Evolutionary conservation across 1,140 invertebrate species (phyloP), one percentile per base, ranked within the genome.

Genomic region (Pseudobourletiella spinata): DNA sequence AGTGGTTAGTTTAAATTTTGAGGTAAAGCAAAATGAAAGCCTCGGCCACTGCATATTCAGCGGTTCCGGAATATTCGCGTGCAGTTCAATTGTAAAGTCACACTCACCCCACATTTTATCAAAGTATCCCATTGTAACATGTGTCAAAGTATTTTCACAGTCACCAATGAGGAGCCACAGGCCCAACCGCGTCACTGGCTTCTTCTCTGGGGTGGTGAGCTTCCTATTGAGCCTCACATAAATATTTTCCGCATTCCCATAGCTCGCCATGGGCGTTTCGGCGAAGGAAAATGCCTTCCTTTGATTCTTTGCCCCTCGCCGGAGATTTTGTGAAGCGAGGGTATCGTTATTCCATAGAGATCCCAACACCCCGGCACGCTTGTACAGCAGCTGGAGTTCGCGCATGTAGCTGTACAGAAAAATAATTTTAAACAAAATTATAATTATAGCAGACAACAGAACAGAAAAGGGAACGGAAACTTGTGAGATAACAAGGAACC

Each of bases 91-190:
- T 43, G 1, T 20, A 28, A 59, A 20, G 28, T n/a, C n/a, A n/a
- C n/a, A 43, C 28, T 59, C 44, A 56, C 58, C 48, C 58, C 57
- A 68, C 4, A 57, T 28, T 16, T 59, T 55, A 20, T 68, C 66
- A 57, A 55, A 59, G 8, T 62, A 20, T 8, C 62, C 59, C 55
- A 65, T 61, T 52, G 63, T 64, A 2, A 51, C 28, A n/a, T 58
- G 29, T 15, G 48, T 46, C 8, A 63, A 1, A 2, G 65, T 6
- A 11, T 43, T 29, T 1, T 50, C 29, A 39, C 56, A 62, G 46
- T 68, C 66, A 39, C 42, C 56, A 16, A 65, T 1, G 11, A 68
- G 35, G 15, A 64, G 57, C 62, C 66, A 68, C 14, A 68, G 28
- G 8, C 66, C 66, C 32, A 64, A 60, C 8, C 66, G 39, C 3